A percentile compares a stretch with the other conserved stretches of the same genome.
phyloP scores from a whole-genome alignment of 2,797 vertebrate species.

The Phoxinus dragarum region DNA sequence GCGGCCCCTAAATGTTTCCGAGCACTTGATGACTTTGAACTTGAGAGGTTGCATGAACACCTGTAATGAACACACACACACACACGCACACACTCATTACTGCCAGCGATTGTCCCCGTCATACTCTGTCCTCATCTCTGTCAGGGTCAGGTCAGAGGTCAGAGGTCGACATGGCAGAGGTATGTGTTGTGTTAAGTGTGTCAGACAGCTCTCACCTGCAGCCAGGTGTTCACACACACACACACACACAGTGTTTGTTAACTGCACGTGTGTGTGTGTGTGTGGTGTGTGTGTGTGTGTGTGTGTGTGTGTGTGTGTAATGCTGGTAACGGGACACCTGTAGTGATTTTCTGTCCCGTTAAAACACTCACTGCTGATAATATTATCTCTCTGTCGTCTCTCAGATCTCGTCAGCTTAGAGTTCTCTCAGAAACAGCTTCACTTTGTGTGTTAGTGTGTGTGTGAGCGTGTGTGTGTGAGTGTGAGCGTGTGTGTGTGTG shows the following conservation, averaged over 20 bases:
- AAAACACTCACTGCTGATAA: neutral
- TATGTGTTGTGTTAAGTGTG: slow-evolving; percentile 85
- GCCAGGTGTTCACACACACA: slow-evolving; percentile 78
- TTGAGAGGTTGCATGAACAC: slow-evolving; percentile 83
- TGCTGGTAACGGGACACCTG: neutral
- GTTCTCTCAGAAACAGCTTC: too few species aligned
- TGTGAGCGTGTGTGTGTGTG: neutral
- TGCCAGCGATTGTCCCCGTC: slow-evolving; percentile 33
- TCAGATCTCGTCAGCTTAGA: neutral
- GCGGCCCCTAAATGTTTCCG: slow-evolving; percentile 53
- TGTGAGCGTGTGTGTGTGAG: too few species aligned
- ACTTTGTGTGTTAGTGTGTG: neutral
- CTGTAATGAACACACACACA: slow-evolving; percentile 63
- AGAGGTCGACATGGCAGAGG: slow-evolving; percentile 74
- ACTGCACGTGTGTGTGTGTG: neutral
- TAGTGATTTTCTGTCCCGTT: slow-evolving; percentile 4
- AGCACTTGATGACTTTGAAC: slow-evolving; percentile 82
- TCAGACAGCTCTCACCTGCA: slow-evolving; percentile 76
- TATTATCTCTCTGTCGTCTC: neutral
- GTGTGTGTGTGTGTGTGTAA: neutral
- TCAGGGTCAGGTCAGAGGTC: slow-evolving; percentile 71
- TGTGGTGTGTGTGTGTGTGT: neutral
- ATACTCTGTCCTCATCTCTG: slow-evolving; percentile 31
- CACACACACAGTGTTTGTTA: slow-evolving; percentile 70
- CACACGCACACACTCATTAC: slow-evolving; percentile 38